Percentiles rank a stretch among this genome's conserved stretches.
Conservation (phyloP, 2,888 invertebrate genomes). For the Cryptocheilus praepositus region DNA sequence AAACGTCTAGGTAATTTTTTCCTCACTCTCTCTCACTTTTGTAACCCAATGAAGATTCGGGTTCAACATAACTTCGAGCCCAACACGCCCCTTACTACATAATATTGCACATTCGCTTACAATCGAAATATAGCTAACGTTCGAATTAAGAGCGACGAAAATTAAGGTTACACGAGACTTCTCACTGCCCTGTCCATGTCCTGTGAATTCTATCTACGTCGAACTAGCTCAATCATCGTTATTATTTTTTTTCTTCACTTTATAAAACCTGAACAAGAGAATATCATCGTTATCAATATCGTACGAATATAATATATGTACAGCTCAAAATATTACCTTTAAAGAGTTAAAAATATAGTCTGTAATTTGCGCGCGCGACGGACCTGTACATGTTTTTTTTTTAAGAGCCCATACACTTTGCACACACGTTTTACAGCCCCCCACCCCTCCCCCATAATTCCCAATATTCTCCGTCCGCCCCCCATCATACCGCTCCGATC, state of each 20-base stretch:
- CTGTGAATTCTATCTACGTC: constrained; percentile 44
- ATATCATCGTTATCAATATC: constrained; percentile 68
- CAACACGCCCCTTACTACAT: constrained; percentile 40
- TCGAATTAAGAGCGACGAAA: constrained; percentile 14
- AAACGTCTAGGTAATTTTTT: background rate
- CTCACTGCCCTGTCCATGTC: constrained; percentile 49
- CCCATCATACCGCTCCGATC: constrained; percentile 8
- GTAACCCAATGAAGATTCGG: background rate
- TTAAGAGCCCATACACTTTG: constrained; percentile 54
- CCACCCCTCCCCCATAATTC: constrained; percentile 13
- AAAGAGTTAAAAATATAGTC: constrained; percentile 74
- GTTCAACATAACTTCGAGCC: background rate
- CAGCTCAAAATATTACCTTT: constrained; percentile 73
- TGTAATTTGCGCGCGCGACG: constrained; percentile 72
- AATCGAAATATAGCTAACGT: constrained; percentile 17
- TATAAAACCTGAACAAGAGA: constrained; percentile 68
- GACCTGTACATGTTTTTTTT: constrained; percentile 60
- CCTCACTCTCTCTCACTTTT: constrained; percentile 9
- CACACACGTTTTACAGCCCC: constrained; percentile 33
- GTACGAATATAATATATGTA: constrained; percentile 71
- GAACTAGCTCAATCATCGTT: constrained; percentile 41
- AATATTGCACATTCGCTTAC: constrained; percentile 67
- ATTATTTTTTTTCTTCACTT: constrained; percentile 20
- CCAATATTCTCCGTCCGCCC: constrained; percentile 21
- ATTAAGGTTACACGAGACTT: constrained; percentile 28